Conservation (phyloP, 2,797 vertebrate genomes). For the Syndactyla subalaris region DNA sequence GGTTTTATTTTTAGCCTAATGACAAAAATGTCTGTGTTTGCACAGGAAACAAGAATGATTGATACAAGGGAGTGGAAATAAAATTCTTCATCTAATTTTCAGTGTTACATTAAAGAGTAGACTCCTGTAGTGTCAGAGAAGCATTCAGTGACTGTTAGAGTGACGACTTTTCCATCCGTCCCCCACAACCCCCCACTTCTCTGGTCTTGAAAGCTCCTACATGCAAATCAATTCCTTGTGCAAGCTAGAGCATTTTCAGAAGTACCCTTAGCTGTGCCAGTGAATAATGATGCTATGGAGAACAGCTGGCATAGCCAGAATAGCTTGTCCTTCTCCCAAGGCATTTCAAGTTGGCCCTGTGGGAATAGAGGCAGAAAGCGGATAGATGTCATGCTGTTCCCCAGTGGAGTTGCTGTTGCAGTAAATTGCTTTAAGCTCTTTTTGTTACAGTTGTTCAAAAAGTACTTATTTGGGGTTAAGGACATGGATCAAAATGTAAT, state of each 20-base stretch:
- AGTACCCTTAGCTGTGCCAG: neutral
- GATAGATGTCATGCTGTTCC: constrained; percentile 5
- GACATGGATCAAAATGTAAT: constrained; percentile 11
- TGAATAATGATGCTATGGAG: neutral
- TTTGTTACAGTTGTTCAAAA: constrained; percentile 19
- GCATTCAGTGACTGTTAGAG: neutral
- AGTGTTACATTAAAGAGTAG: neutral
- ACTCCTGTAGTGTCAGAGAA: neutral
- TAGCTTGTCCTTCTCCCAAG: constrained; percentile 1
- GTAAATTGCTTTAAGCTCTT: constrained; percentile 26
- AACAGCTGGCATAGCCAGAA: constrained; percentile 24
- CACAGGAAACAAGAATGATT: constrained; percentile 69
- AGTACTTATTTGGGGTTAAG: neutral
- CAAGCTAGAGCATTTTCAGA: constrained; percentile 13
- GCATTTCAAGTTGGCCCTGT: neutral
- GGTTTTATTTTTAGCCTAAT: constrained; percentile 74
- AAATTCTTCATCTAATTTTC: constrained; percentile 49
- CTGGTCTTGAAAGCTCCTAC: neutral
- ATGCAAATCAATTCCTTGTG: neutral
- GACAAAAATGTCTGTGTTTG: constrained; percentile 78
- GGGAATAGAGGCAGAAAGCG: constrained; percentile 29
- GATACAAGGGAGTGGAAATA: constrained; percentile 46
- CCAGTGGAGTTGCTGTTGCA: neutral
- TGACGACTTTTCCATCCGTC: neutral
- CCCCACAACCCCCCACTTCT: neutral